A percentile compares a stretch with the other conserved stretches of the same genome.
Evolutionary conservation across 1,140 invertebrate species (phyloP).

Genomic region (Oryzaephilus surinamensis): DNA sequence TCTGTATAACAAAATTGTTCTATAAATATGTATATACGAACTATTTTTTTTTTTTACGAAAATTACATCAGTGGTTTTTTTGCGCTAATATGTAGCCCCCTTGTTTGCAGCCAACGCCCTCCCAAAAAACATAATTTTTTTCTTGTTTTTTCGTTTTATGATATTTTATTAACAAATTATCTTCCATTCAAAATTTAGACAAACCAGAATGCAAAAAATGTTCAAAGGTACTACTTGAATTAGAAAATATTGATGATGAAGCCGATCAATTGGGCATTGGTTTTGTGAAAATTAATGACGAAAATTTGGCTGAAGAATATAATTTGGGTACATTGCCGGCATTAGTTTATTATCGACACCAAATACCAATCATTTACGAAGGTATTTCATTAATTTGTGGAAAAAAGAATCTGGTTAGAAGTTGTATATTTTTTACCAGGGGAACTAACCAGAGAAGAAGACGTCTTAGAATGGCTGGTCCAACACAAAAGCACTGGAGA

Average conservation of each 20-base stretch:
- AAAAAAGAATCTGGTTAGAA: not conserved
- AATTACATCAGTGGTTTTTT: too few species aligned
- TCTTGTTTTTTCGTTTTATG: slow-evolving; percentile 15
- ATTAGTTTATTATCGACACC: slow-evolving; percentile 86
- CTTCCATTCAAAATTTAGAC: too few species aligned
- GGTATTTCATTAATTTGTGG: too few species aligned
- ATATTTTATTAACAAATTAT: too few species aligned
- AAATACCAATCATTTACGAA: slow-evolving; percentile 91
- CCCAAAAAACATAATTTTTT: too few species aligned
- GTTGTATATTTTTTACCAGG: slow-evolving; percentile 46
- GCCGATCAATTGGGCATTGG: slow-evolving; percentile 91
- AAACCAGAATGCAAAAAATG: slow-evolving; percentile 88
- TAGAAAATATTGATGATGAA: slow-evolving; percentile 93
- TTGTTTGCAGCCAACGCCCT: too few species aligned
- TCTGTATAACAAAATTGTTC: too few species aligned
- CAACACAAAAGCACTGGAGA: slow-evolving; percentile 86
- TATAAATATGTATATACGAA: too few species aligned
- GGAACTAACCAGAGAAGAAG: slow-evolving; percentile 81
- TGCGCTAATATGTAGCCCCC: too few species aligned
- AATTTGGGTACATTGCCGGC: slow-evolving; percentile 78
- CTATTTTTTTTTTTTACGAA: too few species aligned
- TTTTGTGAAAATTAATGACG: slow-evolving; percentile 90
- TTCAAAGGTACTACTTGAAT: slow-evolving; percentile 74
- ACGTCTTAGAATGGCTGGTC: slow-evolving; percentile 87
- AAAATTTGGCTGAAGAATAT: slow-evolving; percentile 84